These are phyloP conservation scores for Pollenia angustigena DNA, from an alignment of 2,888 invertebrate species.

Conservation along the genomic window DNA sequence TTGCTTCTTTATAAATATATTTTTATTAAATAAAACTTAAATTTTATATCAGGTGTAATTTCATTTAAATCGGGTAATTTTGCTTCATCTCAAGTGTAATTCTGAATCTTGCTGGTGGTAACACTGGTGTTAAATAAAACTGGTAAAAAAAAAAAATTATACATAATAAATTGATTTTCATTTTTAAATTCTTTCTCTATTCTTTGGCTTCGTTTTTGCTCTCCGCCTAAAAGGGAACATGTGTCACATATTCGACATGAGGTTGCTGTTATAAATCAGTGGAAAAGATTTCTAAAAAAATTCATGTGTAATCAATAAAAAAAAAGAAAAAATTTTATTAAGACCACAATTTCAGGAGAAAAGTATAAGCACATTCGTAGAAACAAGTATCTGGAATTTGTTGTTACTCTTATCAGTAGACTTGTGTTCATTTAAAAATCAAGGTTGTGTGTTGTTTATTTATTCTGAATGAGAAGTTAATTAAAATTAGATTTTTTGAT, in stretches of 20 bases:
- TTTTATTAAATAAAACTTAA: too few relatives aligned
- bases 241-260: conserved; percentile 17
- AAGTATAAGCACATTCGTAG: background rate
- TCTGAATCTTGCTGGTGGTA: too few relatives aligned
- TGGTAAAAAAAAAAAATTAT: conserved; percentile 14
- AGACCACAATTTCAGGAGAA: background rate
- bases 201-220: background rate
- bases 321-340: background rate
- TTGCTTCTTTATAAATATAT: too few relatives aligned
- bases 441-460: conserved; percentile 4
- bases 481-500: background rate
- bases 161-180: conserved; percentile 56
- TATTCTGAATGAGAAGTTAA: background rate
- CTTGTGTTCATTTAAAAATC: conserved; percentile 4
- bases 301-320: conserved; percentile 20
- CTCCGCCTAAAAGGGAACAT: conserved; percentile 13
- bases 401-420: conserved; percentile 28
- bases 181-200: background rate
- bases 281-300: background rate
- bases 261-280: conserved; percentile 21
- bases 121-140: conserved; percentile 50
- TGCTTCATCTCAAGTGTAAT: too few relatives aligned
- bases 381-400: background rate
- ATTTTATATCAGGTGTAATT: too few relatives aligned
- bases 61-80: too few relatives aligned